These are phyloP conservation scores for Pollimyrus isidori DNA, from an alignment of 2,113 vertebrate genomes.

Conservation along the genomic window DNA sequence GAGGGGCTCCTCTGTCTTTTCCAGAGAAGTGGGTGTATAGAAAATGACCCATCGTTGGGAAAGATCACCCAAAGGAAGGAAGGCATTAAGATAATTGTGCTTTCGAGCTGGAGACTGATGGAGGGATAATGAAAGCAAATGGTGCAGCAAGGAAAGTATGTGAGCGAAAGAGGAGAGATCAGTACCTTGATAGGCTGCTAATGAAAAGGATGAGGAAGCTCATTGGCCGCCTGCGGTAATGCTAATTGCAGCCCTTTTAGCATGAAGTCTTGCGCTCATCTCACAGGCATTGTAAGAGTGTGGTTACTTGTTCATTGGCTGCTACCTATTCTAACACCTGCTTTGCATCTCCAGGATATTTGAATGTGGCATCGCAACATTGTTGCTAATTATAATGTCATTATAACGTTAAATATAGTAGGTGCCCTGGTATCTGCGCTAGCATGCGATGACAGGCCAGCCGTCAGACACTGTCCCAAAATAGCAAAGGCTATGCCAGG, in stretches of 20 bases:
- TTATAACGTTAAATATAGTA: background rate
- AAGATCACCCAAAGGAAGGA: slow-evolving; percentile 1
- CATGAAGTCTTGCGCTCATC: background rate
- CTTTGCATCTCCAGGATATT: background rate
- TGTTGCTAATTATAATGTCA: background rate
- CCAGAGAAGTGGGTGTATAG: background rate
- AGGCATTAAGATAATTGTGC: background rate
- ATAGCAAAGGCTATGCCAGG: background rate
- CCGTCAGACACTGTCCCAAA: background rate
- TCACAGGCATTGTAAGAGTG: background rate
- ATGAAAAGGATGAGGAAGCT: background rate
- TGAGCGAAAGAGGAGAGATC: background rate
- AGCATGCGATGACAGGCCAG: background rate
- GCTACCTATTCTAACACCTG: background rate
- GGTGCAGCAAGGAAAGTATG: background rate
- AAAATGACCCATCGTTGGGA: background rate
- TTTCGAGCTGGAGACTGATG: background rate
- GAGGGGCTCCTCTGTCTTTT: background rate
- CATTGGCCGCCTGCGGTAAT: background rate
- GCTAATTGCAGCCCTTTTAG: background rate
- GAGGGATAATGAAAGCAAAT: slow-evolving; percentile 8
- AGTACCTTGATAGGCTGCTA: background rate
- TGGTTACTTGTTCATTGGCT: background rate
- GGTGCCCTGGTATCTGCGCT: background rate
- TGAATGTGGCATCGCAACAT: background rate